These are phyloP conservation scores for Drosophila paracracens DNA, from an alignment of 2,888 invertebrate species.

Conservation along the genomic window DNA sequence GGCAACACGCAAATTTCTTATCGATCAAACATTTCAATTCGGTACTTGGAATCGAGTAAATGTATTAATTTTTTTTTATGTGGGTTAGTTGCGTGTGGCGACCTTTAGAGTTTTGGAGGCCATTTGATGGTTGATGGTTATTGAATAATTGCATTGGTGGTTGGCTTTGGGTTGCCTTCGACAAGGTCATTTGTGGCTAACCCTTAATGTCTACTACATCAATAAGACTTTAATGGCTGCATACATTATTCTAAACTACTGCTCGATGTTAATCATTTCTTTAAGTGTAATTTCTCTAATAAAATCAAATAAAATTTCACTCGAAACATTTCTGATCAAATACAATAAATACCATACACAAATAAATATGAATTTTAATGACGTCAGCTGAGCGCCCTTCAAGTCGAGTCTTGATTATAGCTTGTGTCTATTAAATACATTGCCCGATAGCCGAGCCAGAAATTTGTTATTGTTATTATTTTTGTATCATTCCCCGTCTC, in stretches of 20 bases:
- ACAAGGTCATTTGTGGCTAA: conserved; percentile 65
- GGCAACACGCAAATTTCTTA: conserved; percentile 73
- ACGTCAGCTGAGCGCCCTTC: conserved; percentile 68
- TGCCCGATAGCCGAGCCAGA: conserved; percentile 18
- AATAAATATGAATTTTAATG: conserved; percentile 37
- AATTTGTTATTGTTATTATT: conserved; percentile 11
- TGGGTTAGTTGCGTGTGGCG: conserved; percentile 59
- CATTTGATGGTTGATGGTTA: conserved; percentile 49
- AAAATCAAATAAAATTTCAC: neutral
- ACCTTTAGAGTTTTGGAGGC: conserved; percentile 58
- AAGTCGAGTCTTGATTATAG: conserved; percentile 42
- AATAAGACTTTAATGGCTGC: neutral
- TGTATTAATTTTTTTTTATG: conserved; percentile 12
- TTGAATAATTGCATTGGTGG: conserved; percentile 64
- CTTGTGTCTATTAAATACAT: conserved; percentile 17
- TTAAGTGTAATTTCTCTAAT: neutral
- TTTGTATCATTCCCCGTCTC: conserved; percentile 44
- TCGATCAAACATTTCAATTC: conserved; percentile 75
- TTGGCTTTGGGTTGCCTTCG: conserved; percentile 44
- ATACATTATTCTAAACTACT: neutral
- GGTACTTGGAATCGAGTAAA: conserved; percentile 41
- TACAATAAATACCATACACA: neutral
- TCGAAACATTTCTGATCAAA: neutral
- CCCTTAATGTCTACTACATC: conserved; percentile 1
- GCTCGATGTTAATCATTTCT: neutral